These are phyloP conservation scores for Sorex maritimensis DNA, from an alignment of 2,797 vertebrate species.

Conservation along the genomic window DNA sequence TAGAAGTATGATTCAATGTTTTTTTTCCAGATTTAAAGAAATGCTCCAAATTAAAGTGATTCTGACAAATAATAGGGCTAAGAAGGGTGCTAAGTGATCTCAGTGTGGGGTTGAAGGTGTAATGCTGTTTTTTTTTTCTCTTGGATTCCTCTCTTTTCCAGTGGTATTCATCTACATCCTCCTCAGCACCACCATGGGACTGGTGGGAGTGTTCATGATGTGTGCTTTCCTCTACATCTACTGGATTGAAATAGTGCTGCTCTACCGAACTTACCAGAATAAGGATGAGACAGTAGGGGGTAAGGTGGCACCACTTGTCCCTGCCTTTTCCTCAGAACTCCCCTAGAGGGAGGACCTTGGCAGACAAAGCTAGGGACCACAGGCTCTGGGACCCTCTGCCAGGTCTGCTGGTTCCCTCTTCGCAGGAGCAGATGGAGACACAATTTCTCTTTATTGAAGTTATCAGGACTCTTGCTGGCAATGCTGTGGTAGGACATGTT, in stretches of 20 bases:
- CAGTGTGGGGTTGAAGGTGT: rapidly evolving
- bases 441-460: not conserved
- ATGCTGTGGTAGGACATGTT: not conserved
- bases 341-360: not conserved
- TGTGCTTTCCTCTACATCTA: slow-evolving; percentile 88
- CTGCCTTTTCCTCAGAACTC: not conserved
- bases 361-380: no score
- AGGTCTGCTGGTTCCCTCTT: not conserved
- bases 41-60: rapidly evolving
- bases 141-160: slow-evolving; percentile 66
- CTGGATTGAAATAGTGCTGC: slow-evolving; percentile 93
- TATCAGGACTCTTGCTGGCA: not conserved
- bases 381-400: not conserved
- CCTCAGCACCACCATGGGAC: slow-evolving; percentile 81
- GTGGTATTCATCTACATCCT: slow-evolving; percentile 84
- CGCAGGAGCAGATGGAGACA: not conserved
- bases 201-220: slow-evolving; percentile 86
- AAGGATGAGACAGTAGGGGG: slow-evolving; percentile 87
- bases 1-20: not conserved
- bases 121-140: not conserved
- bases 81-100: no score
- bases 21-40: not conserved
- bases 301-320: slow-evolving; percentile 83
- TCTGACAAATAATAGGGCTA: not conserved
- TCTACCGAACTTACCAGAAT: slow-evolving; percentile 90